Evolutionary conservation across 2,113 vertebrate species (phyloP), one percentile per base, ranked within the genome.

Genomic region (Actinemys pallida): DNA sequence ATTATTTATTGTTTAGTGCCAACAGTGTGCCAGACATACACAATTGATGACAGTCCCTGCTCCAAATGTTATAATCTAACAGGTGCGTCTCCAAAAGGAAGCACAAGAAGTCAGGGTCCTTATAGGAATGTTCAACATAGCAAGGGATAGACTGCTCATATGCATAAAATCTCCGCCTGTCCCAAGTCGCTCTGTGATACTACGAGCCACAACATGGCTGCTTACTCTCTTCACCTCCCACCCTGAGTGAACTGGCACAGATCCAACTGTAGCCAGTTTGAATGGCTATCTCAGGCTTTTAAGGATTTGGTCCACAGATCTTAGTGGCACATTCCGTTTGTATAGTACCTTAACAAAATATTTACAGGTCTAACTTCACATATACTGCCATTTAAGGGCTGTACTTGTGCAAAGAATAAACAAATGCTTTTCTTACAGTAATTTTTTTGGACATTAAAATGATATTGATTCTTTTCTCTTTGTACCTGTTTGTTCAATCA

Each of bases 331-430:
- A 69, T 12, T 0, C 14, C 75, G 76, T 89, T 95, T 92, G 78
- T 84, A 95, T 8, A 90, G 76, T 72, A 81, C 14, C 42, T 94
- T 50, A 88, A 62, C 65, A 84, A 96, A 91, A 80, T 88, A 16
- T 1, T 80, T 88, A 14, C 35, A 83, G 50, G 9, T 25, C 45
- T 92, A 87, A 54, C 62, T 96, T 89, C 85, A 8, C 57, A 59
- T 53, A 6, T 69, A 72, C 81, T 45, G 14, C 59, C 9, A 9
- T 80, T 79, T 49, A 35, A 84, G 50, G 5, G 8, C n/a, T 95
- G 8, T 4, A 69, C 79, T 62, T 93, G 72, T 88, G 25, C 31
- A 62, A 83, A 89, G 6, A 81, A 4, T 88, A 92, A 96, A 90
- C 35, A 88, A 57, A 1, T 50, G 5, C 10, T 94, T 90, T 89